A percentile compares a stretch with the other conserved stretches of the same genome.
Evolutionary conservation across 2,797 vertebrate species (phyloP).

Genomic region (Onychomys arenicola): DNA sequence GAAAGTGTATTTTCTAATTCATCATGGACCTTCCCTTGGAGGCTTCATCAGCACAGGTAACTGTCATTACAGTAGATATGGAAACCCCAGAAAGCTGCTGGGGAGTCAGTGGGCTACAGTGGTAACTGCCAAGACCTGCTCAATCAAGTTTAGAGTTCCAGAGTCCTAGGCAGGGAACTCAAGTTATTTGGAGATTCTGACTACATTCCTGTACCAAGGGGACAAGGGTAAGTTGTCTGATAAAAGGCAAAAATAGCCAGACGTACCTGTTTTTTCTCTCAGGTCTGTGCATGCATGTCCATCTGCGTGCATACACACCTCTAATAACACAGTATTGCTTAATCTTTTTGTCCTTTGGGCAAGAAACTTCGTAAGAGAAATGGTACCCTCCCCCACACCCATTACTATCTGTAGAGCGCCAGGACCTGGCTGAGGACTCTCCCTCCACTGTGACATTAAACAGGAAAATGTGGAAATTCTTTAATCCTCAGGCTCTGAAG

Average conservation of each 20-base stretch:
- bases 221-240: not conserved
- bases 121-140: not conserved
- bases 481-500: not conserved
- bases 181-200: not conserved
- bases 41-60: not conserved
- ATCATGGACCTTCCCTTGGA: not conserved
- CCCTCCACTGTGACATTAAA: not conserved
- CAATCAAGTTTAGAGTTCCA: not conserved
- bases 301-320: not conserved
- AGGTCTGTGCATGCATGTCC: not conserved
- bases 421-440: not conserved
- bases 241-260: slow-evolving; percentile 19
- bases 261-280: not conserved
- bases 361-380: not conserved
- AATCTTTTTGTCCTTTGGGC: slow-evolving; percentile 26
- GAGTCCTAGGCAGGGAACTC: not conserved
- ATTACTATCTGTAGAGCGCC: not conserved
- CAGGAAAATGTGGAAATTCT: not conserved
- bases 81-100: not conserved
- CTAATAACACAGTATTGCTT: not conserved
- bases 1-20: slow-evolving; percentile 44
- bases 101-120: not conserved
- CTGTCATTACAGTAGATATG: too few species aligned
- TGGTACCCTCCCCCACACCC: not conserved
- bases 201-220: not conserved